Conservation (phyloP, 2,797 vertebrate genomes). For the Coendou prehensilis region DNA sequence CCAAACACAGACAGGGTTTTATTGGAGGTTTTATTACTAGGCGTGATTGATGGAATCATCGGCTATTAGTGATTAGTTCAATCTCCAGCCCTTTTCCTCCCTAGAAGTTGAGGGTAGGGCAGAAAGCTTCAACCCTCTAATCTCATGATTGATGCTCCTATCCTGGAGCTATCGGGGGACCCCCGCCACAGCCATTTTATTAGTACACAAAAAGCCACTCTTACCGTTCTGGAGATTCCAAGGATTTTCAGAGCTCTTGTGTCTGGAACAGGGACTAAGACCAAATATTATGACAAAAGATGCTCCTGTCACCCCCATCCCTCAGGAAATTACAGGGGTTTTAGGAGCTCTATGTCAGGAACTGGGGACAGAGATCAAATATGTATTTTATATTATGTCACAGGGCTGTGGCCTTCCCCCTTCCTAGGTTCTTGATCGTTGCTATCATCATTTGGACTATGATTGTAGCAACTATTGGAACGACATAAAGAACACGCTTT, state of each 20-base stretch:
- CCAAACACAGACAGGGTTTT: background rate
- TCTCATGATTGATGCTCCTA: background rate
- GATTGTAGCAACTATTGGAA: background rate
- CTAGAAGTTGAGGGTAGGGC: background rate
- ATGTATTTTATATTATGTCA: background rate
- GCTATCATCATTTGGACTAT: background rate
- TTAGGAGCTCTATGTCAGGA: background rate
- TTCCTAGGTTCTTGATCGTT: constrained; percentile 22
- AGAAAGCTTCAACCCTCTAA: background rate
- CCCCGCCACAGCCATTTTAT: background rate
- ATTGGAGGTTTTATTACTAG: background rate
- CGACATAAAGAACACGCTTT: background rate
- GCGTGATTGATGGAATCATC: background rate
- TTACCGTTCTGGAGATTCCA: background rate
- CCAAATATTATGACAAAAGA: background rate
- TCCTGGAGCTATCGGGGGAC: background rate
- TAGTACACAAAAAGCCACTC: background rate
- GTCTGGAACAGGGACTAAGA: background rate
- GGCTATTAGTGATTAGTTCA: background rate
- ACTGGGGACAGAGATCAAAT: background rate
- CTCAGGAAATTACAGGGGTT: background rate
- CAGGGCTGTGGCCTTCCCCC: background rate
- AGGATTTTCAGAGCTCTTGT: background rate
- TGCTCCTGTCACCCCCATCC: background rate
- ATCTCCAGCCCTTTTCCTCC: background rate